Base-by-base conservation (phyloP, 1,140 invertebrate species). In the Chironomus striatipennis region DNA sequence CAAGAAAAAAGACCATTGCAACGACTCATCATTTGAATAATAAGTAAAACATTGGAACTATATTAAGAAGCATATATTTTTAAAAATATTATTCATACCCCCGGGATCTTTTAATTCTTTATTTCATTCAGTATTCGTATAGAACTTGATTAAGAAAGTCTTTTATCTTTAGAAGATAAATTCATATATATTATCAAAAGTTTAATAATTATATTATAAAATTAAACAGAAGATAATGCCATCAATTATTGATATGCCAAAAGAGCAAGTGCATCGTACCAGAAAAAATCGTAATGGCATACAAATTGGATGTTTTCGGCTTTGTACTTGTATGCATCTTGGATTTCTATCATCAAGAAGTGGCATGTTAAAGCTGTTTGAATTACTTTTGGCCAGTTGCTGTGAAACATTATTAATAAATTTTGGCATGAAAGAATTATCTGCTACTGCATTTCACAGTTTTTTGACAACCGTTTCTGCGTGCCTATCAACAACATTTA, bases 291-390 rank as follows among this genome's bases (percentile, higher is more conserved):
- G 81, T 21, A 81, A 83, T 73, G 90, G 90, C 57, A 84, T 90
- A 15, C 85, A 86, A 75, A 89, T 91, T 79, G 90, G 90, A 75
- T 92, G 88, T 77, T 91, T 89, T 76, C 85, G 86, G 67, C 89
- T 91, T 78, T 93, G 89, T 78, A 89, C 90, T n/a, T 93, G 92
- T 79, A 80, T 94, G 75, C 89, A 93, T 79, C 83, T 93, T 18
- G 86, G 87, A 34, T 93, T 92, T 79, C 81, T 93, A 0, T 88
- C 87, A 57, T 87, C 88, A 1, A 83, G 87, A 74, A 86, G 88
- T 57, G 92, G 92, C 10, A 79, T 91, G 1, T 82, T 93, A 7
- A 94, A 93, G 85, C 78, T 92, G 0, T 82, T 86, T 67, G 89
- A 94, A 86, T 85, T 91, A 77, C 91, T 93, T 65, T 81, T 93